Conservation (phyloP, 2,113 vertebrate species). For the Phoenicopterus ruber region DNA sequence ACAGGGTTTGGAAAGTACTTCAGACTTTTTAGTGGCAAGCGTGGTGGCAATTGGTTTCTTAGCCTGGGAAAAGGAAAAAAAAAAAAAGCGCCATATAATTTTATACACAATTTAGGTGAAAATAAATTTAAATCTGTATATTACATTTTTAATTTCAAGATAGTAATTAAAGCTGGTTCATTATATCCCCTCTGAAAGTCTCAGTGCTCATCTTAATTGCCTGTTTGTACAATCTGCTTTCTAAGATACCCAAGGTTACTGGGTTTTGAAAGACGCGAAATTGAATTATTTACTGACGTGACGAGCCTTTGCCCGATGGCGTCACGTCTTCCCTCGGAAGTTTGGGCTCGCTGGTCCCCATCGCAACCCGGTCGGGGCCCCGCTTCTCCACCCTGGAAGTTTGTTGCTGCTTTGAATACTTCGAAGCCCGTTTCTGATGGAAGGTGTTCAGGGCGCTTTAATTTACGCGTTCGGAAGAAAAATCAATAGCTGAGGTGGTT, state of each 20-base stretch:
- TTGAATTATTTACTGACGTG: slow-evolving; percentile 75
- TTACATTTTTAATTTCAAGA: slow-evolving; percentile 82
- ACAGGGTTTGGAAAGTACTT: slow-evolving; percentile 73
- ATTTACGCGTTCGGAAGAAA: background rate
- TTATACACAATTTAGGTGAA: slow-evolving; percentile 78
- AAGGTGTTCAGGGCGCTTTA: background rate
- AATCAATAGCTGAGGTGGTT: background rate
- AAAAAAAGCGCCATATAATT: slow-evolving; percentile 67
- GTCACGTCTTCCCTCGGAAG: slow-evolving; percentile 60
- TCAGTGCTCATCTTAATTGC: slow-evolving; percentile 74
- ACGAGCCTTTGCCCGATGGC: slow-evolving; percentile 35
- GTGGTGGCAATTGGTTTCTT: slow-evolving; percentile 70
- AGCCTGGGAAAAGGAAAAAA: slow-evolving; percentile 30
- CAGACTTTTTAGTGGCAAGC: slow-evolving; percentile 74
- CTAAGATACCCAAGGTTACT: slow-evolving; percentile 77
- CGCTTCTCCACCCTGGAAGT: background rate
- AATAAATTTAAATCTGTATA: slow-evolving; percentile 80
- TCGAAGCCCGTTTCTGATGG: background rate
- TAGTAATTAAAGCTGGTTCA: slow-evolving; percentile 81
- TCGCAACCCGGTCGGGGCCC: background rate
- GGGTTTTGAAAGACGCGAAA: slow-evolving; percentile 70
- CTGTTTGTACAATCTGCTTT: slow-evolving; percentile 78
- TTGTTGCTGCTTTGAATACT: slow-evolving; percentile 2
- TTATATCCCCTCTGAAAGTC: slow-evolving; percentile 78
- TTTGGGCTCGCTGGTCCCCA: slow-evolving; percentile 21